These are phyloP conservation scores for Hippocampus comes DNA, from an alignment of 2,113 vertebrate species.

Conservation along the genomic window DNA sequence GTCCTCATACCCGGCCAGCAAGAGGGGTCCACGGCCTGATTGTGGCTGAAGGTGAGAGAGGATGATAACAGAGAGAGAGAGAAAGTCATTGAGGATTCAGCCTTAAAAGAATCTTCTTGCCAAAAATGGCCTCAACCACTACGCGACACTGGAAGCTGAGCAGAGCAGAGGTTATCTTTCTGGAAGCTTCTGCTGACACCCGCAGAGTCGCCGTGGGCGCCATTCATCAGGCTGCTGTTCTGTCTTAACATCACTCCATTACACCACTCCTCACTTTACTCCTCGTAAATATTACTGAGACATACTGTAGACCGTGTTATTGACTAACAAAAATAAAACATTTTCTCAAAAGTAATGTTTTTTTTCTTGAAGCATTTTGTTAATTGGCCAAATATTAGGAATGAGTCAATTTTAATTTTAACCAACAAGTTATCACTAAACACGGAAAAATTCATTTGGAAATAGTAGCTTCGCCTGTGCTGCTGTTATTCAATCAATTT, in stretches of 20 bases:
- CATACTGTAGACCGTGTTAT: conserved; percentile 4
- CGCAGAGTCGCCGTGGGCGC: conserved; percentile 40
- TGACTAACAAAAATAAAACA: background rate
- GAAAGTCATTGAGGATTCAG: conserved; percentile 2
- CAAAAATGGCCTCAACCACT: conserved; percentile 31
- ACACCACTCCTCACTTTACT: conserved; percentile 66
- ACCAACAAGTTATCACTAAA: background rate
- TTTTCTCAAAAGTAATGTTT: background rate
- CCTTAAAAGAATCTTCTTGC: conserved; percentile 8
- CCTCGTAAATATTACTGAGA: conserved; percentile 61
- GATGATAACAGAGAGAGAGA: conserved; percentile 27
- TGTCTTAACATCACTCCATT: conserved; percentile 62
- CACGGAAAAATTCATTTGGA: background rate
- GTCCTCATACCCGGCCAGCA: conserved; percentile 89
- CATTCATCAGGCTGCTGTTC: conserved; percentile 63
- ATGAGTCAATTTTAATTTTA: background rate
- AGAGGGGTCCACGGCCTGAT: conserved; percentile 71
- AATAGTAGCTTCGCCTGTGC: background rate
- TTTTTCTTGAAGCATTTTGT: background rate
- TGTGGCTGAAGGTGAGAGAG: conserved; percentile 64
- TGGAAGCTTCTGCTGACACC: conserved; percentile 61
- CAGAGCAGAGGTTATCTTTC: conserved; percentile 52
- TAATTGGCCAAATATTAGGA: background rate
- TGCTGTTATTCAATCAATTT: background rate
- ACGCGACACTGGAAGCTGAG: conserved; percentile 33